Percentiles rank a stretch among this genome's conserved stretches.
phyloP scores from a whole-genome alignment of 37 sponge, comb jelly and placozoan species.

The Haliclona indistincta region DNA sequence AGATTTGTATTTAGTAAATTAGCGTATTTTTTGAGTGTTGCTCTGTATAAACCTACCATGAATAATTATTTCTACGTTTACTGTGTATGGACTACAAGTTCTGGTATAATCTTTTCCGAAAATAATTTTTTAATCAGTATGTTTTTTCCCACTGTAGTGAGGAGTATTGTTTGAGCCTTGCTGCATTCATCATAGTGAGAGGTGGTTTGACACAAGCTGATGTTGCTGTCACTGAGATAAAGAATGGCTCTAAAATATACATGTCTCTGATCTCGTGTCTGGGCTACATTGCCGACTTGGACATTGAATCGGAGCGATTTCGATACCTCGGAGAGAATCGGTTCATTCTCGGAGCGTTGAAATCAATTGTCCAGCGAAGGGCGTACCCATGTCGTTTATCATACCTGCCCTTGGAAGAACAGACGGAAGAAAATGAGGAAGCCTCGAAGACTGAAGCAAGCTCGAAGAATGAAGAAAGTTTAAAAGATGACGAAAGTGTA shows the following conservation, averaged over 20 bases:
- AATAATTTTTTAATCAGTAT: no score
- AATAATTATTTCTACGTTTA: no score
- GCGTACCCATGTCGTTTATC: conserved; percentile 65
- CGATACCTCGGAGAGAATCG: conserved; percentile 56
- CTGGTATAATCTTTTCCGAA: no score
- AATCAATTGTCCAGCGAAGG: conserved; percentile 53
- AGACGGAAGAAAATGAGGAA: background rate
- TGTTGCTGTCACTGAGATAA: conserved; percentile 56
- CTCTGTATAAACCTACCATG: no score
- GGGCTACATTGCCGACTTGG: conserved; percentile 87
- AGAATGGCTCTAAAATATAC: conserved; percentile 35
- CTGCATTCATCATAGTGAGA: conserved; percentile 74
- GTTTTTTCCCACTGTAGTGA: conserved; percentile 63
- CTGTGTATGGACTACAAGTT: no score
- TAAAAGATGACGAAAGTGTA: no score
- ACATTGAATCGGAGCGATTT: conserved; percentile 92
- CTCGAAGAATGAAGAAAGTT: no score
- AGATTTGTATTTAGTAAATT: no score
- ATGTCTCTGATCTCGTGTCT: conserved; percentile 64
- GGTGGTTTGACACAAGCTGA: conserved; percentile 70
- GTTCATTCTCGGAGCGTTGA: conserved; percentile 66
- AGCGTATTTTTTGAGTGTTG: no score
- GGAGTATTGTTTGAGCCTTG: conserved; percentile 67
- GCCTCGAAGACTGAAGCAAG: background rate
- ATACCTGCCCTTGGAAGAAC: conserved; percentile 64